These are phyloP conservation scores for Sebastes paucispinis DNA, from an alignment of 2,797 vertebrate genomes.

Conservation along the genomic window DNA sequence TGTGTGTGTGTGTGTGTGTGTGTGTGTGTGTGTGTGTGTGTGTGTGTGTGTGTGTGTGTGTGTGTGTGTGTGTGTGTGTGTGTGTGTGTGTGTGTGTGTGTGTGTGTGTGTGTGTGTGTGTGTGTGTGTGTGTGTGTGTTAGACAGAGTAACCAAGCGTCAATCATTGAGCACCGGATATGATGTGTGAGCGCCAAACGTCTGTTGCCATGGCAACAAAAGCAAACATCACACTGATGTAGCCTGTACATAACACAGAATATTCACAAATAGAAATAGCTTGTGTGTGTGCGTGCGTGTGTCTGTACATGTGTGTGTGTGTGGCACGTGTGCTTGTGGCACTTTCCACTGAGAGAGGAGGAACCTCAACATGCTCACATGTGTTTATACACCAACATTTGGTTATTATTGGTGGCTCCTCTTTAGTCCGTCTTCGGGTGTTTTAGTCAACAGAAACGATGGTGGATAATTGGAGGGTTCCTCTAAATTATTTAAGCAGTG, in stretches of 20 bases:
- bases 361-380: slow-evolving; percentile 44
- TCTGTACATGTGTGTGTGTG: not conserved
- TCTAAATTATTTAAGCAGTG: slow-evolving; percentile 41
- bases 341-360: slow-evolving; percentile 36
- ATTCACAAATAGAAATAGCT: slow-evolving; percentile 63
- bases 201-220: slow-evolving; percentile 82
- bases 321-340: slow-evolving; percentile 7
- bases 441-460: slow-evolving; percentile 28
- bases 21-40: slow-evolving; percentile 10
- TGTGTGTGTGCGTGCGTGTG: not conserved
- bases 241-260: slow-evolving; percentile 61
- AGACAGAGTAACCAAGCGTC: slow-evolving; percentile 62
- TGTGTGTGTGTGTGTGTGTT: slow-evolving; percentile 18
- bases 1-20: not conserved
- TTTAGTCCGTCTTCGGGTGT: slow-evolving; percentile 4
- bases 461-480: slow-evolving; percentile 31
- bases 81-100: not conserved
- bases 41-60: slow-evolving; percentile 17
- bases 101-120: slow-evolving; percentile 11
- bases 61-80: not conserved
- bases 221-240: slow-evolving; percentile 74
- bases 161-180: slow-evolving; percentile 76
- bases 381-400: slow-evolving; percentile 38
- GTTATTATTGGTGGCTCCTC: not conserved
- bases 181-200: slow-evolving; percentile 73